These are phyloP conservation scores for Melipona quadrifasciata DNA, from an alignment of 1,140 invertebrate genomes.

Conservation along the genomic window DNA sequence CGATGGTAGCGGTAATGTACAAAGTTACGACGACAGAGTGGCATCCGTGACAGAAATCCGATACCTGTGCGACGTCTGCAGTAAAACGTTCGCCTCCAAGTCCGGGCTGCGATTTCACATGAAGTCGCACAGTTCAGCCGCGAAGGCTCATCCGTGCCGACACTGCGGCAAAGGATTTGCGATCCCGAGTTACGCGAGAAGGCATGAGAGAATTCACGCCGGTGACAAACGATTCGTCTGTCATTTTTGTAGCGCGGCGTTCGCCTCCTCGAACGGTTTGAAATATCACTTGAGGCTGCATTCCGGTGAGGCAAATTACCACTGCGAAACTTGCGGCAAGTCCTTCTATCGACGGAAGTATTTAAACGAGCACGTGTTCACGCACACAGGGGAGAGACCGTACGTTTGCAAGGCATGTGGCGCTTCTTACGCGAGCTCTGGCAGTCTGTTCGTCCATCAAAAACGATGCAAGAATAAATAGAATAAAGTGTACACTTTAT, in stretches of 20 bases:
- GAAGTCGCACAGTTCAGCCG: slow-evolving; percentile 52
- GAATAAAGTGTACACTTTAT: too few relatives aligned
- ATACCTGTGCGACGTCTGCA: slow-evolving; percentile 63
- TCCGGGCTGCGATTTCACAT: slow-evolving; percentile 66
- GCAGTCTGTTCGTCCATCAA: slow-evolving; percentile 67
- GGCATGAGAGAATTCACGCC: slow-evolving; percentile 48
- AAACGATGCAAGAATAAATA: slow-evolving; percentile 58
- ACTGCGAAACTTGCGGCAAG: slow-evolving; percentile 60
- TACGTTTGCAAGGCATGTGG: slow-evolving; percentile 65
- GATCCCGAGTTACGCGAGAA: slow-evolving; percentile 55
- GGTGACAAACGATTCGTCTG: slow-evolving; percentile 56
- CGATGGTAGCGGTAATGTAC: background rate
- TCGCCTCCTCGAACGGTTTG: slow-evolving; percentile 66
- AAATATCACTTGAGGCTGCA: slow-evolving; percentile 60
- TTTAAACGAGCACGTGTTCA: slow-evolving; percentile 67
- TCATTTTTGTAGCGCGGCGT: slow-evolving; percentile 56
- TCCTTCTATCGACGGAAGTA: slow-evolving; percentile 61
- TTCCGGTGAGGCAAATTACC: slow-evolving; percentile 53
- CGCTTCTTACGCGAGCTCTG: slow-evolving; percentile 63
- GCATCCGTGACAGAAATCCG: background rate
- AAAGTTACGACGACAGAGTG: background rate
- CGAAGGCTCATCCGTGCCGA: slow-evolving; percentile 59
- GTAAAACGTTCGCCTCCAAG: slow-evolving; percentile 65
- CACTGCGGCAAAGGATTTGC: slow-evolving; percentile 64
- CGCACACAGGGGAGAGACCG: slow-evolving; percentile 71